A percentile compares a stretch with the other conserved stretches of the same genome.
These are phyloP conservation scores for Cyprinodon tularosa DNA, from an alignment of 2,113 vertebrate species.

Conservation along the genomic window DNA sequence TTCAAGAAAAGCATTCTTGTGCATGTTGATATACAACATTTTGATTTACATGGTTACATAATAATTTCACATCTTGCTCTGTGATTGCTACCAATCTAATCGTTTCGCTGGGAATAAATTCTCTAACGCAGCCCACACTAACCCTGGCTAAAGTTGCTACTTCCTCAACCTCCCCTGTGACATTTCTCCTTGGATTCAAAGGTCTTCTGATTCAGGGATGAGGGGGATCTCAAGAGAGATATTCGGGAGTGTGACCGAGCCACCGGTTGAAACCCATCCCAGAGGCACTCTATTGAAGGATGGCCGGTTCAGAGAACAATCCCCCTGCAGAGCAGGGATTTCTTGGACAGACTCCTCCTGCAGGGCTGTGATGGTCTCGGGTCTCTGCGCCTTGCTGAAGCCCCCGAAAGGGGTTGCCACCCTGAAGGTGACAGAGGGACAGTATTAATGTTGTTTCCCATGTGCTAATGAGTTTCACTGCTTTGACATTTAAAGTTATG, in stretches of 20 bases:
- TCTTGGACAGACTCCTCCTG: constrained; percentile 82
- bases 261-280: constrained; percentile 85
- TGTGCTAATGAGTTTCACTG: constrained; percentile 38
- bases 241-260: constrained; percentile 74
- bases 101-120: constrained; percentile 17
- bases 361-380: constrained; percentile 81
- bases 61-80: neutral
- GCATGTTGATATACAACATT: constrained; percentile 58
- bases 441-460: constrained; percentile 28
- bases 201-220: constrained; percentile 93
- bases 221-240: constrained; percentile 72
- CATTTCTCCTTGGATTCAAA: constrained; percentile 78
- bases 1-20: constrained; percentile 48
- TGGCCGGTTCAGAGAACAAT: constrained; percentile 80
- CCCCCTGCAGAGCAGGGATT: constrained; percentile 78
- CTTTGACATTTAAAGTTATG: constrained; percentile 51
- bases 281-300: constrained; percentile 94
- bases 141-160: constrained; percentile 28
- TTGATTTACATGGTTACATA: constrained; percentile 5
- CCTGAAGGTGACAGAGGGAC: constrained; percentile 75
- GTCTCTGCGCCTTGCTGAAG: constrained; percentile 86
- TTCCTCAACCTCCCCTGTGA: constrained; percentile 35
- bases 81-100: constrained; percentile 14
- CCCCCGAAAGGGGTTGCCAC: constrained; percentile 95
- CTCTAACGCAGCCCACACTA: constrained; percentile 8